Base-by-base conservation (phyloP, 2,797 vertebrate species). In the Cheirogaleus major region DNA sequence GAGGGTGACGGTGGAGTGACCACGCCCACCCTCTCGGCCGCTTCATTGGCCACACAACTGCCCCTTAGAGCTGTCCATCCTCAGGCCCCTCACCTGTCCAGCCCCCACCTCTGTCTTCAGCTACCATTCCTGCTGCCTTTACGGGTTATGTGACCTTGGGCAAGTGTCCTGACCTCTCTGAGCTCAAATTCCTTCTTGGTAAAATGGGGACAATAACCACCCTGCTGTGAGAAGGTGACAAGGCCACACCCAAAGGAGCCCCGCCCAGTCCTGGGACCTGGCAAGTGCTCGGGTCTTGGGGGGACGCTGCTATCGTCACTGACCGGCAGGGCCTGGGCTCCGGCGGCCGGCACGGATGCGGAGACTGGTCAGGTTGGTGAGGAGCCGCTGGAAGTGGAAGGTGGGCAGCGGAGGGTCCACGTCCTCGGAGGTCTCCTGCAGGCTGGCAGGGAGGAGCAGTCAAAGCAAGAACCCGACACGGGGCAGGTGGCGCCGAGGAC, bases 361-460 rank as follows among this genome's bases (percentile, higher is more conserved):
- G 23, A 99, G 96, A 7, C 97, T 35, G 0, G 99, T 99, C 98
- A 99, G 97, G 97, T 99, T 99, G 98, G 99, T 96, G 35, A 99
- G 99, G 69, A 99, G 98, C 83, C 82, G 98, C 93, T 99, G 99
- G 98, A 99, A 99, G 86, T 99, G 98, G 98, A 99, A 99, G 50
- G 99, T 32, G 0, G 99, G 98, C 70, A 99, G 69, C 0, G 27
- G 94, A 72, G 99, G 98, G 55, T 94, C 89, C 0, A 95, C 97
- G 5, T 98, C 98, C 76, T 93, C 98, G 23, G 99, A 99, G 18
- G 97, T 98, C 97, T 99, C 99, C 0, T 99, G 98, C 65, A 99
- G 98, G 97, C 99, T 99, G 98, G 35, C 6, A 45, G 76, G 75
- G 79, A 59, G 48, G 91, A 90, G 70, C 70, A n/a, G 61, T 32